Conservation (phyloP, 2,797 vertebrate species). For the Coreius guichenoti region DNA sequence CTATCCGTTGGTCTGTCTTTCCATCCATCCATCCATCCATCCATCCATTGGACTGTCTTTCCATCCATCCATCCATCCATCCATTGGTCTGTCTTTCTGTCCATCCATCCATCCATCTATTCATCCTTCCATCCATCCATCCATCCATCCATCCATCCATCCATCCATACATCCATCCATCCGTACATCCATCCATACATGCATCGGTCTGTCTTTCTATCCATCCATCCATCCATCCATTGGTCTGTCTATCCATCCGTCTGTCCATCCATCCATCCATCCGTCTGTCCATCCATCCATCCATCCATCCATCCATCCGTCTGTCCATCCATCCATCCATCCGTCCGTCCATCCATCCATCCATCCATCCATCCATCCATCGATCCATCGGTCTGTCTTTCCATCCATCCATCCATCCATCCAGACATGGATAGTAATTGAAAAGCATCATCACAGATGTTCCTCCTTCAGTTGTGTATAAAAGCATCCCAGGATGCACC, state of each 20-base stretch:
- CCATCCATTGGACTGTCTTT: no score
- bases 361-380: no score
- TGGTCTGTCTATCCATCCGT: accelerated
- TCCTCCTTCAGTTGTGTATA: background rate
- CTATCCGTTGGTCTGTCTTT: no score
- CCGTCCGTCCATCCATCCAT: no score
- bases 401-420: no score
- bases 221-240: no score
- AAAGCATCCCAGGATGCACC: background rate
- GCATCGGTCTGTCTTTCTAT: accelerated
- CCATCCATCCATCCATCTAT: background rate
- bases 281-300: no score
- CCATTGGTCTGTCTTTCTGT: accelerated
- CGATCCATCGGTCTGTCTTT: accelerated
- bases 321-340: accelerated
- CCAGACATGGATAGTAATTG: background rate
- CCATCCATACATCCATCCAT: background rate
- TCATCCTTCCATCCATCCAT: background rate
- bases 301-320: accelerated
- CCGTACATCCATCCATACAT: background rate
- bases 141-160: background rate
- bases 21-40: no score
- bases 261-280: no score
- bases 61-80: background rate
- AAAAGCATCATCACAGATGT: background rate